Percentiles rank a stretch among this genome's conserved stretches.
Conservation (phyloP, 1,140 invertebrate species). For the Schlechtendalia chinensis region DNA sequence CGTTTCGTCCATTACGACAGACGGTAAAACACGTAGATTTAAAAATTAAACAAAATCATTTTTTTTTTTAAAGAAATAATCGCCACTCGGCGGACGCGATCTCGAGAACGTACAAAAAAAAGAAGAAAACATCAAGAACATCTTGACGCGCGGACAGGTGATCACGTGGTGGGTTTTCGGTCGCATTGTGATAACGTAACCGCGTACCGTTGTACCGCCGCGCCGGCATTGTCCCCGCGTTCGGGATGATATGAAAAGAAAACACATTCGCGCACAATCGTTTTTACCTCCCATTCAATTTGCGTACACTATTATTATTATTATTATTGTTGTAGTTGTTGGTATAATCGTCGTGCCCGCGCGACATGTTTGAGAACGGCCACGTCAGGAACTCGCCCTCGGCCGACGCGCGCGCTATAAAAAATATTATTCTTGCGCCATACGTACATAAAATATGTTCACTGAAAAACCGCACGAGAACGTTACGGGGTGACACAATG, state of each 20-base stretch:
- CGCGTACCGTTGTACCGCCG: neutral
- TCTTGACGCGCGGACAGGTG: constrained; percentile 39
- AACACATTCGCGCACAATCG: constrained; percentile 16
- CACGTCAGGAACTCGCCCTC: constrained; percentile 23
- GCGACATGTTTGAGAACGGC: constrained; percentile 3
- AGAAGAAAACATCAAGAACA: neutral
- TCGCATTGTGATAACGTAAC: neutral
- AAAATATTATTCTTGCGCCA: neutral
- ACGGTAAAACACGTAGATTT: too few relatives aligned
- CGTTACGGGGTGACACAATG: neutral
- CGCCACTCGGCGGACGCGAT: too few relatives aligned
- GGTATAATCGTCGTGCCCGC: neutral
- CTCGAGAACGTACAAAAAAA: too few relatives aligned
- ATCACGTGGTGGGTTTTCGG: constrained; percentile 8
- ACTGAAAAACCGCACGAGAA: neutral
- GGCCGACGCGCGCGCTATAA: neutral
- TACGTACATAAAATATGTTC: too few relatives aligned
- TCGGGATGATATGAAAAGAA: neutral
- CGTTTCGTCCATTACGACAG: too few relatives aligned
- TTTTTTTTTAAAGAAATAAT: too few relatives aligned
- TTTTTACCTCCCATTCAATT: constrained; percentile 27
- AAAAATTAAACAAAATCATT: too few relatives aligned
- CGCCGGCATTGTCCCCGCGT: neutral
- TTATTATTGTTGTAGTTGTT: neutral
- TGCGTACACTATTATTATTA: neutral